Evolutionary conservation across 2,888 invertebrate genomes (phyloP), one percentile per base, ranked within the genome.

Genomic region (Caenorhabditis uteleia): DNA sequence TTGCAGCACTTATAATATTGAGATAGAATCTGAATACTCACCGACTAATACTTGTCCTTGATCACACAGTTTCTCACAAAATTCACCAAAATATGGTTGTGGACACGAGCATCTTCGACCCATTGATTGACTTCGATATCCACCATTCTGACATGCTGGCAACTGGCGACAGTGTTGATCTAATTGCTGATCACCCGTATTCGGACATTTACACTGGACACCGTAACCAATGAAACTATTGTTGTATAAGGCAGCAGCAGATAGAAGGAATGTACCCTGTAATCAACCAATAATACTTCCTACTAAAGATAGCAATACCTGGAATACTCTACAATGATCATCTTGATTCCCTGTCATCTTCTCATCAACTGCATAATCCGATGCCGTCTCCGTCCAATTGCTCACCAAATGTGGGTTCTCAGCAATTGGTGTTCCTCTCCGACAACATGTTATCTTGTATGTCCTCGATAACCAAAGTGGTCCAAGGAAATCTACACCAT

Each of bases 11-110:
- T 10, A 29, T 10, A 29, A 29, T 3, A 10, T 14, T 6, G 12
- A n/a, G 18, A 34, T 6, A 18, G 12, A 3, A 10, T 27, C 3
- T 2, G 23, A n/a, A 7, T 4, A 44, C 57, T 55, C 26, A 62
- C 72, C 69, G 29, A 67, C 71, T 27, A 80, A 39, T 8, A 73
- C 74, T 51, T 80, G 77, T 38, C 82, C 82, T 44, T 81, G 82
- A 55, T 82, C 81, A 49, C 82, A 82, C 21, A 70, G 53, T 44
- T 78, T 78, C 57, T 82, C 80, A 42, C 82, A 82, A 21, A 64
- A 70, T 26, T 80, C 77, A 12, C 82, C 82, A 43, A 82, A 82
- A 58, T 77, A 79, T 7, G 82, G 82, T 29, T 75, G 68, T 12
- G 72, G 68, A 57, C 82, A 82, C 1, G 76, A 54, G 48, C 77